Evolutionary conservation across 1,140 invertebrate genomes (phyloP).

Genomic region (Zaprionus camerounensis): DNA sequence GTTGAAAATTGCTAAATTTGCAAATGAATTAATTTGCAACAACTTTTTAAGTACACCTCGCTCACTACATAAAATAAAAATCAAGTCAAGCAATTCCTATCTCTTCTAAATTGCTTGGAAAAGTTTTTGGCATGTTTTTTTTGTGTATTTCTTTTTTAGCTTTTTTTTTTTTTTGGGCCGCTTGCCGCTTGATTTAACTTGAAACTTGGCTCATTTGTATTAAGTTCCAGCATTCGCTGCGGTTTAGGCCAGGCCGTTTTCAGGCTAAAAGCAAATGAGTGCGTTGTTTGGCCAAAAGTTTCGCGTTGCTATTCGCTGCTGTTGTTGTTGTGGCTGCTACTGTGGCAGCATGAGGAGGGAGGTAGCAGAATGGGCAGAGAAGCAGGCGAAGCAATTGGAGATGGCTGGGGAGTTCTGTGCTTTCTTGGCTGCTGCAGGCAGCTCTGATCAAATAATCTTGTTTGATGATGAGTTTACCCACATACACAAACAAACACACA

Average conservation of each 20-base stretch:
- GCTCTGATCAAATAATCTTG: conserved; percentile 81
- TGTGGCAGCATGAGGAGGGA: conserved; percentile 12
- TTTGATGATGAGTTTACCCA: conserved; percentile 79
- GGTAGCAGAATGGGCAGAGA: too few relatives aligned
- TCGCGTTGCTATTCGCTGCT: conserved; percentile 21
- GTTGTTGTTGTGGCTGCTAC: conserved; percentile 11
- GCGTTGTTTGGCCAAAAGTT: conserved; percentile 51
- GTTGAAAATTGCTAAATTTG: background rate
- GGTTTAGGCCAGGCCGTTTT: conserved; percentile 31
- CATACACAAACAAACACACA: conserved; percentile 48
- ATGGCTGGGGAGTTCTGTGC: background rate
- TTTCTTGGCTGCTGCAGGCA: conserved; percentile 53
- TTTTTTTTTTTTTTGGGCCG: conserved; percentile 26
- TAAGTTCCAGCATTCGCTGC: conserved; percentile 59
- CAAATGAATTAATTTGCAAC: conserved; percentile 8
- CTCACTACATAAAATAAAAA: conserved; percentile 63
- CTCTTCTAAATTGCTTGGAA: conserved; percentile 42
- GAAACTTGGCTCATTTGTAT: conserved; percentile 78
- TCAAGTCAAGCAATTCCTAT: conserved; percentile 56
- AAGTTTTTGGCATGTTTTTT: conserved; percentile 55
- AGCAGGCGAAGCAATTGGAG: background rate
- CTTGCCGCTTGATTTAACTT: conserved; percentile 76
- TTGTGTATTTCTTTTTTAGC: conserved; percentile 14
- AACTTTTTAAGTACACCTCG: conserved; percentile 18
- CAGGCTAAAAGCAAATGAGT: conserved; percentile 70